Evolutionary conservation across 2,888 invertebrate species (phyloP).

Genomic region (Graphium colonna): DNA sequence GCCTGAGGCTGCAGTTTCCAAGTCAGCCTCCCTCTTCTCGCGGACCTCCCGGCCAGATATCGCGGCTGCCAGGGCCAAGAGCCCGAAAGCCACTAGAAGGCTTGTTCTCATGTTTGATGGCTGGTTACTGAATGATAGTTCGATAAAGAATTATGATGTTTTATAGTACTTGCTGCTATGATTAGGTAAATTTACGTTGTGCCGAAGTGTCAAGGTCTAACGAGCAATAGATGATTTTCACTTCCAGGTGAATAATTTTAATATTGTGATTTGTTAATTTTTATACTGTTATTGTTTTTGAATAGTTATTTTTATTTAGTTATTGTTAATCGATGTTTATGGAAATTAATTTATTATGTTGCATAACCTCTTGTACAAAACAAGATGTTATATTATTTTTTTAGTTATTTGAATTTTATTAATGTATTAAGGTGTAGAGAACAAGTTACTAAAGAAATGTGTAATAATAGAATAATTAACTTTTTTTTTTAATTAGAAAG

Average conservation of each 20-base stretch:
- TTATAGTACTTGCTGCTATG: constrained; percentile 53
- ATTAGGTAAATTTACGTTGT: constrained; percentile 54
- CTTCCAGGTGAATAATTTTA: constrained; percentile 36
- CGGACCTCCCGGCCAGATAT: constrained; percentile 72
- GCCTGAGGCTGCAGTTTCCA: constrained; percentile 73
- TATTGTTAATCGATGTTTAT: too few relatives aligned
- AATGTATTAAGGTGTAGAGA: too few relatives aligned
- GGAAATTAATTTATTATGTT: too few relatives aligned
- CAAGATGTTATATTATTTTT: too few relatives aligned
- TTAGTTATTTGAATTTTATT: too few relatives aligned
- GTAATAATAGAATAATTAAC: too few relatives aligned
- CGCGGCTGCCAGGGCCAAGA: constrained; percentile 71
- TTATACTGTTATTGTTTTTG: too few relatives aligned
- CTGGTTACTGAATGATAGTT: constrained; percentile 61
- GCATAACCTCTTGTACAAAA: too few relatives aligned
- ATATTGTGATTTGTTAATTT: not conserved
- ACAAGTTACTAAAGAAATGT: too few relatives aligned
- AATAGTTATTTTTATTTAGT: too few relatives aligned
- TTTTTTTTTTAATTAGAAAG: too few relatives aligned
- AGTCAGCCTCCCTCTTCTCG: constrained; percentile 69
- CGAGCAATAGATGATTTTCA: constrained; percentile 47
- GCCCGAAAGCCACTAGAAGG: constrained; percentile 56
- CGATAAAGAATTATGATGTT: constrained; percentile 54
- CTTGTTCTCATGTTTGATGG: constrained; percentile 59
- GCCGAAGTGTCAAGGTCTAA: constrained; percentile 59